Evolutionary conservation across 2,888 invertebrate species (phyloP), one percentile per base, ranked within the genome.

Genomic region (Campoletis raptor): DNA sequence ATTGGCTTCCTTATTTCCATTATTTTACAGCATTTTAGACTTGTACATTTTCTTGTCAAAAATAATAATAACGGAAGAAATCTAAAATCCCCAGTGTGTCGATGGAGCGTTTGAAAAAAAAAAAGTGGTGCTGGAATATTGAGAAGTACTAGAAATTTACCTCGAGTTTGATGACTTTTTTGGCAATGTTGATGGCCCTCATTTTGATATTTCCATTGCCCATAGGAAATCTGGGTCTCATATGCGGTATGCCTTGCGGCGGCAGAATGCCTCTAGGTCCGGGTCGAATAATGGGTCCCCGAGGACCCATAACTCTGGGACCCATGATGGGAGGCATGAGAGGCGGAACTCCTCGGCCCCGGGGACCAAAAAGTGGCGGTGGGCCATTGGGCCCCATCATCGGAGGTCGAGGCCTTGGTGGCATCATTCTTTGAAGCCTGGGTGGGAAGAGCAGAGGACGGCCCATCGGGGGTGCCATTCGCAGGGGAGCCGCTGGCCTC

Each of bases 81-180:
- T 30, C 30, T 30, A 3, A 30, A 30, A 30, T 2, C 2, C 30
- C 3, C 30, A 30, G 30, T 30, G 30, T 30, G 30, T 3, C 30
- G 30, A 30, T 30, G 30, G 3, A 30, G 3, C 30, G 30, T 30
- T 30, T 30, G 30, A 30, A 30, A 30, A 30, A 30, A 30, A 30
- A 30, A 30, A 30, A 30, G 1, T 30, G 30, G 30, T 30, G 30
- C 3, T 30, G 30, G 30, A 30, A 3, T 30, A 30, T 30, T 30
- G 21, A 21, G n/a, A 36, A 36, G 2, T 64, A 5, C 10, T 15
- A 66, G 86, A 69, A 69, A 83, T 70, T 61, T 72, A 94, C 94
- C 90, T 94, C 93, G 0, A 93, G 85, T 88, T 93, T 94, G 89
- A 74, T 92, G 74, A 87, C 89, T 89, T 93, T 94, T 78, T 93